Evolutionary conservation across 2,888 invertebrate genomes (phyloP).

Genomic region (Deilephila elpenor): DNA sequence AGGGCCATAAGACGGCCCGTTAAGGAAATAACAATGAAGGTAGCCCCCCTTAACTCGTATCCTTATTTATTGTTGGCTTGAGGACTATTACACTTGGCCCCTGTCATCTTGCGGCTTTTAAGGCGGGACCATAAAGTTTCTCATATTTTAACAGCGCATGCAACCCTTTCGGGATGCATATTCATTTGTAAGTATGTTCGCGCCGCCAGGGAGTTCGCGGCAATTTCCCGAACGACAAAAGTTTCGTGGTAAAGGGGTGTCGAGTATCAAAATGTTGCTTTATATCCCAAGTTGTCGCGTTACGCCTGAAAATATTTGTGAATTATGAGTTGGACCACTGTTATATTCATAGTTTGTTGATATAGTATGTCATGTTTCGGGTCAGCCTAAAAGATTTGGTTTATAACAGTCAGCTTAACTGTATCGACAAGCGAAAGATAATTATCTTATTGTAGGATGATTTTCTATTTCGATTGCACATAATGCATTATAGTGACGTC

Average conservation of each 20-base stretch:
- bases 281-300: slow-evolving; percentile 1
- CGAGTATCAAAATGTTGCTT: slow-evolving; percentile 25
- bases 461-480: too few relatives aligned
- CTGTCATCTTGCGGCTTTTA: slow-evolving; percentile 69
- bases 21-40: slow-evolving; percentile 82
- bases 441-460: too few relatives aligned
- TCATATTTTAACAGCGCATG: slow-evolving; percentile 57
- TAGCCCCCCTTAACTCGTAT: slow-evolving; percentile 67
- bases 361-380: too few relatives aligned
- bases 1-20: slow-evolving; percentile 83
- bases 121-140: slow-evolving; percentile 52
- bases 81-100: slow-evolving; percentile 69
- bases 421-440: too few relatives aligned
- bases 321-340: not conserved
- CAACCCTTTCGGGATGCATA: slow-evolving; percentile 63
- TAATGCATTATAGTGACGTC: too few relatives aligned
- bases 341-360: too few relatives aligned
- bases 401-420: too few relatives aligned
- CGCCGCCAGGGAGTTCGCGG: slow-evolving; percentile 39
- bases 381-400: too few relatives aligned
- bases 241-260: slow-evolving; percentile 33
- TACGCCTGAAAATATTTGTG: slow-evolving; percentile 9
- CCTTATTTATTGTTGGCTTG: slow-evolving; percentile 76
- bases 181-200: slow-evolving; percentile 55
- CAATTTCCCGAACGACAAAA: slow-evolving; percentile 51